Base-by-base conservation (phyloP, 1,140 invertebrate species). In the Temnothorax curvispinosus region DNA sequence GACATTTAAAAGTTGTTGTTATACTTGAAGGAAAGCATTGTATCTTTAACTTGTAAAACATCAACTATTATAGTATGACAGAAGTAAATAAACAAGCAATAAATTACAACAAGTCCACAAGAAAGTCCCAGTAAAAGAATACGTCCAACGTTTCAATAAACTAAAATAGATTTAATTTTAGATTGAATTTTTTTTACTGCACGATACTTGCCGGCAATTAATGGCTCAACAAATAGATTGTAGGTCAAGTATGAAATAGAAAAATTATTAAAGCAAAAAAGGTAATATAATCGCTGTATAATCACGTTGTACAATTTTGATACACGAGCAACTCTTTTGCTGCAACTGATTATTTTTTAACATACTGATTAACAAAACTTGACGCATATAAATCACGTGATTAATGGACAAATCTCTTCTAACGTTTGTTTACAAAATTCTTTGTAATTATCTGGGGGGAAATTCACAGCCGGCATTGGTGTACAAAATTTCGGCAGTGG, bases 361-460 rank as follows among this genome's bases (percentile, higher is more conserved):
- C 41, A 13, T n/a, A 2, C 11, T 15, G 35, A 21, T 3, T 35
- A 54, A 32, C 27, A 27, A 27, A 27, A 27, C 11, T 64, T 35
- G 27, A 64, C 27, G 21, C 27, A n/a, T 35, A 4, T 8, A 75
- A 41, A 4, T 7, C 18, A 38, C 52, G 65, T 78, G 65, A 52
- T 65, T 78, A 78, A 52, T 44, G 27, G 15, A 35, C 27, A 65
- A 67, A 32, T 38, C 11, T n/a, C 32, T 47, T 47, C 2, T 60
- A 13, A 52, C 0, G 0, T 27, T 27, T 27, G 27, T 27, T 27
- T 27, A 27, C 1, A 27, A 27, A 18, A 6, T 7, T 32, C 3
- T 78, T 78, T 35, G 44, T n/a, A 77, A 47, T 77, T 77, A 64
- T 15, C 3, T 1, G 15, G n/a, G n/a, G n/a, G n/a, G n/a, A n/a